Conservation (phyloP, 2,113 vertebrate species). For the Cebidichthys violaceus region DNA sequence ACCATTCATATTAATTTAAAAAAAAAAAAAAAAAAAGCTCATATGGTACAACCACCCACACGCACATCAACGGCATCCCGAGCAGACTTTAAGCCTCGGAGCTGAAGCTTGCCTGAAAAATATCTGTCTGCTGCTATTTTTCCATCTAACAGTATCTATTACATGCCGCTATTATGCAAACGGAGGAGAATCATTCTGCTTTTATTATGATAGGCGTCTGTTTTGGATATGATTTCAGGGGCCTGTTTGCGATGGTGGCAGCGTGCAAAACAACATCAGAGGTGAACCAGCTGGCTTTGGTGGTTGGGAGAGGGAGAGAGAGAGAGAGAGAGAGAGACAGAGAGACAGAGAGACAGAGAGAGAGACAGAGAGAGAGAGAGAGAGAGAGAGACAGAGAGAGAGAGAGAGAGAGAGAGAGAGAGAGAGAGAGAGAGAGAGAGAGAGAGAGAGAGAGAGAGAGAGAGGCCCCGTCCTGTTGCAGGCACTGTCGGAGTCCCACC, state of each 20-base stretch:
- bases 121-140: constrained; percentile 34
- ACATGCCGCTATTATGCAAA: constrained; percentile 17
- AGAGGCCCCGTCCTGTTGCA: constrained; percentile 49
- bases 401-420: no score
- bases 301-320: constrained; percentile 6
- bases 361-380: not conserved
- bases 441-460: no score
- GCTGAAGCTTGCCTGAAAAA: constrained; percentile 35
- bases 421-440: not conserved
- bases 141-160: constrained; percentile 24
- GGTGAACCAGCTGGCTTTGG: constrained; percentile 64
- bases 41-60: constrained; percentile 42
- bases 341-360: not conserved
- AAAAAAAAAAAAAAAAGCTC: no score
- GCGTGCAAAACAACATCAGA: constrained; percentile 19
- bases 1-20: no score
- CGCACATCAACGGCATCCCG: constrained; percentile 29
- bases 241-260: constrained; percentile 22
- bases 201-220: constrained; percentile 16
- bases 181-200: not conserved
- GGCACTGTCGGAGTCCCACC: constrained; percentile 34
- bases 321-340: not conserved
- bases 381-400: no score
- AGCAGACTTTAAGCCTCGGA: constrained; percentile 29
- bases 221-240: constrained; percentile 25